A percentile compares a stretch with the other conserved stretches of the same genome.
phyloP scores from a whole-genome alignment of 2,113 vertebrate genomes.

The Pachycephala philippinensis region DNA sequence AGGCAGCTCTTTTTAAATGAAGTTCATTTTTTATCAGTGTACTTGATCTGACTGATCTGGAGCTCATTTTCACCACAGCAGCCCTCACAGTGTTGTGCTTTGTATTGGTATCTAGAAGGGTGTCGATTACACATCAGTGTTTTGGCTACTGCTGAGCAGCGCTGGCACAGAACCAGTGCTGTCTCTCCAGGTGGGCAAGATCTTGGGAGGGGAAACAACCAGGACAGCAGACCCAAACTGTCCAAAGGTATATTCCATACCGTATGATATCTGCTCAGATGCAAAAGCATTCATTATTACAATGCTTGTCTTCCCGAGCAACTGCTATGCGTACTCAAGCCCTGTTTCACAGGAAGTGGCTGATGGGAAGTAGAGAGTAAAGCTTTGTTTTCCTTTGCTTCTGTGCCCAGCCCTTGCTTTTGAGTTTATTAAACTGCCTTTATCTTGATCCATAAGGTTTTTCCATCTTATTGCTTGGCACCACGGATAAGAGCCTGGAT shows the following conservation, averaged over 20 bases:
- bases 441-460: neutral
- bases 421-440: neutral
- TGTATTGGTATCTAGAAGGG: neutral
- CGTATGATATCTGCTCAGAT: neutral
- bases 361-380: neutral
- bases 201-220: neutral
- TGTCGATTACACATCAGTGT: neutral
- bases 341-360: neutral
- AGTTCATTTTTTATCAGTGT: neutral
- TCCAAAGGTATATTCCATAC: neutral
- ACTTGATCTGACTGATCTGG: neutral
- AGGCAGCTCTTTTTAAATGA: neutral
- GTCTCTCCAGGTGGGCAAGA: neutral
- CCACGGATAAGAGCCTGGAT: neutral
- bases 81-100: neutral
- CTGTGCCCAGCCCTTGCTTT: neutral
- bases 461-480: neutral
- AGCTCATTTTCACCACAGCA: neutral
- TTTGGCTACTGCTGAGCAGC: neutral
- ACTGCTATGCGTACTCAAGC: fast-evolving
- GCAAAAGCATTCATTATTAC: neutral
- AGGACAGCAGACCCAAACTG: neutral
- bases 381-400: neutral
- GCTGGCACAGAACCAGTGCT: neutral
- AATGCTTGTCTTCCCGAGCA: neutral